Base-by-base conservation (phyloP, 2,888 invertebrate species). In the Acanthoscelides obtectus region DNA sequence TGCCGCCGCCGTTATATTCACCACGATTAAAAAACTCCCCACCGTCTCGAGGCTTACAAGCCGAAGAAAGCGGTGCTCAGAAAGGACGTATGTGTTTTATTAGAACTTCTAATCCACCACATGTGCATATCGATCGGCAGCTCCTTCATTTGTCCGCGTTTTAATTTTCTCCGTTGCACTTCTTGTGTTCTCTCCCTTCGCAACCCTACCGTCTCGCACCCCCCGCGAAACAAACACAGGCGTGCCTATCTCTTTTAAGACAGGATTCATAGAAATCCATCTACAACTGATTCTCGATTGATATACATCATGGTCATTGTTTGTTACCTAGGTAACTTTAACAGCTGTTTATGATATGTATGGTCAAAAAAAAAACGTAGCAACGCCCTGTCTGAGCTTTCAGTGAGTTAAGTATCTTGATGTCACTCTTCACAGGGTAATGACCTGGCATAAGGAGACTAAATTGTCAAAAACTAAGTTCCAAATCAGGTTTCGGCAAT, bases 111-210 rank as follows among this genome's bases (percentile, higher is more conserved):
- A 45, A 45, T 66, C 66, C 22, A 66, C 66, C 66, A 66, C 70
- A 66, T 70, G 66, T 66, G 66, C 63, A 70, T 70, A 70, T 70
- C 70, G 70, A 70, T 70, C 70, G 66, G 17, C 70, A 25, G 17
- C 21, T 27, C 22, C 22, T 20, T 70, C 70, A 67, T 72, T 75
- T 72, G 75, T 70, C 73, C 74, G 68, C 72, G 71, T 74, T 77
- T 75, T 75, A 77, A 76, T 78, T 77, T 74, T 77, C 75, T 72
- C 75, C 76, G 75, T 75, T 77, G 77, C 76, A 77, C 77, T 77
- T 78, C 76, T 76, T 74, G 74, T 75, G 76, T 77, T 73, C 72
- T 73, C 75, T 77, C 76, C 76, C 76, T 73, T 75, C 75, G 74
- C 73, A 72, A 74, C 72, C 69, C 70, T 72, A 69, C 75, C 75